phyloP scores from a whole-genome alignment of 2,797 vertebrate genomes.

The Mionectes olivaceus region DNA sequence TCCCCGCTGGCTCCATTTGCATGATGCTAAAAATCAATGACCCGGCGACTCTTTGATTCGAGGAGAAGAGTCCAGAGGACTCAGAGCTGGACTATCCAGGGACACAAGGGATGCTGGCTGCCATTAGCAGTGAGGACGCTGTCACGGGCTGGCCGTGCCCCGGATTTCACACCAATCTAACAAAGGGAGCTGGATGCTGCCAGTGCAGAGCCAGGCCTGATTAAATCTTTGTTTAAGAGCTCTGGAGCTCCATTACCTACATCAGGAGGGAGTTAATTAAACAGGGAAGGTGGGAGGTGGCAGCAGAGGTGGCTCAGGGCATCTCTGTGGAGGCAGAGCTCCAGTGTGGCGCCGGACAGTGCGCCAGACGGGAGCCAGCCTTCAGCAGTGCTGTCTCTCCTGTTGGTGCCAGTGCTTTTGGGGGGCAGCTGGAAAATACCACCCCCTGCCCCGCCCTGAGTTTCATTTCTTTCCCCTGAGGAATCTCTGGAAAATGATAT shows the following conservation, averaged over 20 bases:
- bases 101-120: not conserved
- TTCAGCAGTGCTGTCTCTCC: rapidly evolving
- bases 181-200: conserved; percentile 15
- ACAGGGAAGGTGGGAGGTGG: conserved; percentile 54
- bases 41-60: not conserved
- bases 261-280: conserved; percentile 66
- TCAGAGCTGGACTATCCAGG: not conserved
- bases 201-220: not conserved
- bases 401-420: rapidly evolving
- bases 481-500: rapidly evolving
- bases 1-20: conserved; percentile 41
- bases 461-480: not conserved
- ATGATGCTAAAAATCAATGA: conserved; percentile 27
- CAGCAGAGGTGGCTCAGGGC: not conserved
- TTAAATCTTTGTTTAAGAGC: conserved; percentile 70
- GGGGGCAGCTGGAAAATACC: not conserved
- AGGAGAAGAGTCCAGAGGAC: not conserved
- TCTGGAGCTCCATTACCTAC: conserved; percentile 29
- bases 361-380: not conserved
- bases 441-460: not conserved
- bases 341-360: rapidly evolving
- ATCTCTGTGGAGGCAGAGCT: not conserved
- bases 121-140: not conserved
- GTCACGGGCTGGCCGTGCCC: not conserved
- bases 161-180: conserved; percentile 50